Conservation (phyloP, 2,797 vertebrate species). For the Erethizon dorsatum region DNA sequence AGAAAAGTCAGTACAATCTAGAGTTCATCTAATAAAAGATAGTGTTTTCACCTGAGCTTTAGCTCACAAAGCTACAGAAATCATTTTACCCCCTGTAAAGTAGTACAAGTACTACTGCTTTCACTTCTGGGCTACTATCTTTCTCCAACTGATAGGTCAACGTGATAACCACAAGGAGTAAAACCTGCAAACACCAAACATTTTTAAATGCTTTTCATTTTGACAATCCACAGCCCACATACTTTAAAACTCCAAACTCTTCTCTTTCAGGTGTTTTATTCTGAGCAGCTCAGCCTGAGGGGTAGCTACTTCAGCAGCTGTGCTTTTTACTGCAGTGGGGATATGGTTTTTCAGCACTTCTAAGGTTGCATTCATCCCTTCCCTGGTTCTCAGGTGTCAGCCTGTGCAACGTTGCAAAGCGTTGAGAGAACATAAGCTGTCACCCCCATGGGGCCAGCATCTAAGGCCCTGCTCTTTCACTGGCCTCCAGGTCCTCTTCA, state of each 20-base stretch:
- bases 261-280: not conserved
- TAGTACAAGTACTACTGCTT: not conserved
- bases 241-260: not conserved
- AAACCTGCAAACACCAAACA: not conserved
- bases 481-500: not conserved
- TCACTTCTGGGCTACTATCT: not conserved
- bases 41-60: conserved; percentile 3
- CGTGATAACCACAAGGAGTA: not conserved
- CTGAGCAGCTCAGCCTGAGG: not conserved
- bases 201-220: not conserved
- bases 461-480: not conserved
- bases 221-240: not conserved
- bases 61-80: not conserved
- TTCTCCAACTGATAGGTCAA: not conserved
- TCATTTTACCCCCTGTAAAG: conserved; percentile 11
- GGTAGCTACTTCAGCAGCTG: not conserved
- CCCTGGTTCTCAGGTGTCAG: not conserved
- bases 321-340: not conserved
- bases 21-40: not conserved
- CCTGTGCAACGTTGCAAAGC: not conserved
- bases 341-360: not conserved
- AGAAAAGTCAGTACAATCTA: not conserved
- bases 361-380: not conserved
- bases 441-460: too few relatives aligned
- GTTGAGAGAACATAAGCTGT: not conserved